A percentile compares a stretch with the other conserved stretches of the same genome.
Evolutionary conservation across 2,797 vertebrate species (phyloP).

Genomic region (Ara ararauna): DNA sequence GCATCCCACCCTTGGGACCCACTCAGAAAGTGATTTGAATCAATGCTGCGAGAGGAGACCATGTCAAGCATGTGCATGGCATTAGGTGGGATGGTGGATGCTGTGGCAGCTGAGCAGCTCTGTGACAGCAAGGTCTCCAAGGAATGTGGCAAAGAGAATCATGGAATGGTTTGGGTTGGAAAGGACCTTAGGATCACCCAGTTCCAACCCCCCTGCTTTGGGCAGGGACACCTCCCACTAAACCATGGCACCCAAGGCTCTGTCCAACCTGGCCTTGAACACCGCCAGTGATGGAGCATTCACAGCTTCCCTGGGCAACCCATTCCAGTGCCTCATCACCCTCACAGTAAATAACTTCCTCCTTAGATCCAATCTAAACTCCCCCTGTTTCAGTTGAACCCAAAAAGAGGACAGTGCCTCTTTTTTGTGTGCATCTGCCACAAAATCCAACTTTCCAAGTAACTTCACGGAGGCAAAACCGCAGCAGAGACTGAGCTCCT

Average conservation of each 20-base stretch:
- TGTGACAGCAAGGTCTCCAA: not conserved
- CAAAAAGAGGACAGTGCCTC: not conserved
- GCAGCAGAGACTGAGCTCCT: not conserved
- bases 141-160: not conserved
- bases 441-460: not conserved
- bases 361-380: no score
- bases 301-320: no score
- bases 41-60: not conserved
- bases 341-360: no score
- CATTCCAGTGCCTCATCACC: no score
- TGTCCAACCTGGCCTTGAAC: no score
- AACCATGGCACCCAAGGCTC: no score
- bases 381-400: no score
- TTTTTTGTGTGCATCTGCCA: not conserved
- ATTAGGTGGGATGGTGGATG: not conserved
- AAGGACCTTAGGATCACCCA: no score
- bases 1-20: not conserved
- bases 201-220: no score
- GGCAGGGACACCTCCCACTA: no score
- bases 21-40: not conserved
- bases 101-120: not conserved
- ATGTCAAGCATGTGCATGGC: fast-evolving
- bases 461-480: not conserved
- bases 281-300: no score
- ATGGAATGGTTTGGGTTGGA: no score